Percentiles rank a stretch among this genome's conserved stretches.
Conservation (phyloP, 1,140 invertebrate genomes). For the Pemphigus obesinymphae region DNA sequence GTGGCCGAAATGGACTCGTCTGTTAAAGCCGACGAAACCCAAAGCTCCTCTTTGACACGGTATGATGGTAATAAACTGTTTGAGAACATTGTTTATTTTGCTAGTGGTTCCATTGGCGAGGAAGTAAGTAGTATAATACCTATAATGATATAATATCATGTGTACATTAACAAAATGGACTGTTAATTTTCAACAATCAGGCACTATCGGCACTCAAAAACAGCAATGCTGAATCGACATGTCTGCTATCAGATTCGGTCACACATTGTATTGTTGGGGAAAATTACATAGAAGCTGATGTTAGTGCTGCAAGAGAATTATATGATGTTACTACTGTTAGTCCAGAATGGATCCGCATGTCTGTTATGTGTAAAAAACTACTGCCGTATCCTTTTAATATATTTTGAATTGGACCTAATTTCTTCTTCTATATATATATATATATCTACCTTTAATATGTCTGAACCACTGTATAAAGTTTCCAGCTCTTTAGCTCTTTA, state of each 20-base stretch:
- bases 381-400: slow-evolving; percentile 63
- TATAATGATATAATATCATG: too few species aligned
- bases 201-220: slow-evolving; percentile 59
- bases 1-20: not conserved
- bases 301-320: slow-evolving; percentile 79
- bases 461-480: too few species aligned
- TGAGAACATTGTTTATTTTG: slow-evolving; percentile 25
- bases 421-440: too few species aligned
- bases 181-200: not conserved
- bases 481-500: too few species aligned
- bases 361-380: slow-evolving; percentile 60
- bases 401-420: too few species aligned
- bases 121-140: slow-evolving; percentile 17
- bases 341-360: slow-evolving; percentile 76
- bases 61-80: not conserved
- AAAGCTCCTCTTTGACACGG: not conserved
- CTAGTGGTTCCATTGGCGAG: not conserved
- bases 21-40: not conserved
- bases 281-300: slow-evolving; percentile 70
- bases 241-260: slow-evolving; percentile 80
- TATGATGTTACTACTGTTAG: slow-evolving; percentile 85
- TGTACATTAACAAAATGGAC: not conserved
- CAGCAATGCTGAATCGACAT: slow-evolving; percentile 75
- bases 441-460: too few species aligned
- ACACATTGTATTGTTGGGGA: slow-evolving; percentile 82